These are phyloP conservation scores for Nycticorax nycticorax DNA, from an alignment of 2,113 vertebrate species.

Conservation along the genomic window DNA sequence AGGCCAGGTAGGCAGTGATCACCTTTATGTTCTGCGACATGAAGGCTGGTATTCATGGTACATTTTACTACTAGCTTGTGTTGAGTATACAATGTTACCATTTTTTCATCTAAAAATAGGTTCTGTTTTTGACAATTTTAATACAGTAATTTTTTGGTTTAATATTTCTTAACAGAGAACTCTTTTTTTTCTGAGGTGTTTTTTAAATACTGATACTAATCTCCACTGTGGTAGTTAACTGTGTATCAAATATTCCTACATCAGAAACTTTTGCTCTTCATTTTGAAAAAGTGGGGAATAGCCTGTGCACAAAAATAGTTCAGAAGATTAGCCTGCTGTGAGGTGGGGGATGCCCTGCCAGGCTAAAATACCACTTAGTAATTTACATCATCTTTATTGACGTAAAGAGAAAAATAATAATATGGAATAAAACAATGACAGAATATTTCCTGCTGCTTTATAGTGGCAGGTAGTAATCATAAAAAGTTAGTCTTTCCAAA, in stretches of 20 bases:
- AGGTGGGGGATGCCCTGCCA: not conserved
- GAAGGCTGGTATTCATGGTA: not conserved
- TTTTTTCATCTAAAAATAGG: not conserved
- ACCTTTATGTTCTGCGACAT: not conserved
- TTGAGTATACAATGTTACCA: not conserved
- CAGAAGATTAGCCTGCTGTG: not conserved
- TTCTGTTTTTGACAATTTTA: not conserved
- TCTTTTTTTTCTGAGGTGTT: not conserved
- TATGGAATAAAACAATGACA: not conserved
- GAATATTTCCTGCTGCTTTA: constrained; percentile 31
- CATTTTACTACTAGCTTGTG: not conserved
- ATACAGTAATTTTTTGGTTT: not conserved
- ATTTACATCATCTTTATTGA: not conserved
- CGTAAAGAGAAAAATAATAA: not conserved
- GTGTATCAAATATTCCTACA: not conserved
- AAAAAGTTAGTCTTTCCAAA: not conserved
- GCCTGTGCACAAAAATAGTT: not conserved
- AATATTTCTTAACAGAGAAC: not conserved
- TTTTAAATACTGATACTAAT: not conserved
- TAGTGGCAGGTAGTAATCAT: not conserved
- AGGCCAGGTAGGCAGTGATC: not conserved
- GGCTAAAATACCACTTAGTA: not conserved
- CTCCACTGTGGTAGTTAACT: not conserved
- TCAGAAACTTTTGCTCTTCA: not conserved
- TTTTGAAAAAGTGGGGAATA: not conserved